Percentiles rank a stretch among this genome's conserved stretches.
These are phyloP conservation scores for Cydia fagiglandana DNA, from an alignment of 1,140 invertebrate species.

Conservation along the genomic window DNA sequence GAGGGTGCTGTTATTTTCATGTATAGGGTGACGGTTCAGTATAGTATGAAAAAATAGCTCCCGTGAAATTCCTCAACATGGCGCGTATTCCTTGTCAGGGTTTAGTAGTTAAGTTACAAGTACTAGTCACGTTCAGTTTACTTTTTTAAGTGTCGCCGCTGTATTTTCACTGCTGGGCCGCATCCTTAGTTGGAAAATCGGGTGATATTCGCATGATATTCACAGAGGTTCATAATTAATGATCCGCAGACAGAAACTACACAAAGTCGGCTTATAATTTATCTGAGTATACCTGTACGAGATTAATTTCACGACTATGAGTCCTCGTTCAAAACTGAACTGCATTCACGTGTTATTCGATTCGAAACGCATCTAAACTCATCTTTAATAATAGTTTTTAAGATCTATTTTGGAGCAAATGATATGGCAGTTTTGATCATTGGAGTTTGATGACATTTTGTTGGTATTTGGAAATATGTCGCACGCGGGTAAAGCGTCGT, in stretches of 20 bases:
- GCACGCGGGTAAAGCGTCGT: too few relatives aligned
- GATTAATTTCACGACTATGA: constrained; percentile 24
- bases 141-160: not conserved
- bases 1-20: too few relatives aligned
- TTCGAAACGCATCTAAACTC: not conserved
- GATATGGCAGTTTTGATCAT: not conserved
- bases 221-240: constrained; percentile 29
- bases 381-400: not conserved
- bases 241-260: constrained; percentile 26
- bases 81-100: too few relatives aligned
- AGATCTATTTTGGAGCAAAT: not conserved
- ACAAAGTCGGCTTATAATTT: constrained; percentile 24
- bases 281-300: constrained; percentile 21
- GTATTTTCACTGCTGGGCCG: not conserved
- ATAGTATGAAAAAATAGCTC: too few relatives aligned
- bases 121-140: not conserved
- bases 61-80: too few relatives aligned
- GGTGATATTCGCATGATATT: constrained; percentile 16
- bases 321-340: not conserved
- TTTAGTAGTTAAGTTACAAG: too few relatives aligned
- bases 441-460: not conserved
- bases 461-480: too few relatives aligned
- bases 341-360: not conserved
- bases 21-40: too few relatives aligned
- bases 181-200: constrained; percentile 13